phyloP scores from a whole-genome alignment of 2,888 invertebrate genomes.

The Abrostola triplasia region DNA sequence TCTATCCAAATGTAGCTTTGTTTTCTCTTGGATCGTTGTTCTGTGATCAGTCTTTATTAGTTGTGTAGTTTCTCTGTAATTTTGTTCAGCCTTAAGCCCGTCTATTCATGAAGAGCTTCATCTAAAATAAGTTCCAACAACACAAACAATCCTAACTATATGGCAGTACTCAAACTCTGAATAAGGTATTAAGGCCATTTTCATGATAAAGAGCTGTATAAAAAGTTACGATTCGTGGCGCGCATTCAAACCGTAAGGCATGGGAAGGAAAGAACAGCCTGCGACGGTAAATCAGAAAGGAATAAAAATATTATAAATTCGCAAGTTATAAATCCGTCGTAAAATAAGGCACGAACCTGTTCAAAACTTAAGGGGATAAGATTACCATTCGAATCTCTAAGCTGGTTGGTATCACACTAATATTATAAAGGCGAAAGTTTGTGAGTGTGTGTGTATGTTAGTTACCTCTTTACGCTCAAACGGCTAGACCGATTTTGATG shows the following conservation, averaged over 20 bases:
- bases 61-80: too few species aligned
- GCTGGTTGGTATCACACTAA: too few species aligned
- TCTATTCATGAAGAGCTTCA: too few species aligned
- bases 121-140: not conserved
- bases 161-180: constrained; percentile 17
- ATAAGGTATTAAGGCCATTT: constrained; percentile 42
- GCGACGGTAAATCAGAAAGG: constrained; percentile 51
- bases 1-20: not conserved
- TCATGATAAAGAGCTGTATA: constrained; percentile 39
- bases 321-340: constrained; percentile 9
- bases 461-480: too few species aligned
- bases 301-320: constrained; percentile 57
- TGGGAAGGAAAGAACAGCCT: constrained; percentile 22
- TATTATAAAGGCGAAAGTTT: too few species aligned
- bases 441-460: too few species aligned
- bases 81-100: too few species aligned
- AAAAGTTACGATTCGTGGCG: constrained; percentile 41
- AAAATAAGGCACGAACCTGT: constrained; percentile 30
- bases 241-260: constrained; percentile 29
- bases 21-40: not conserved
- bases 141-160: constrained; percentile 34
- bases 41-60: too few species aligned
- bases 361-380: constrained; percentile 14
- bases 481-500: too few species aligned
- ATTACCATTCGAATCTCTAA: too few species aligned